A percentile compares a stretch with the other conserved stretches of the same genome.
Conservation (phyloP, 2,113 vertebrate species). For the Circaetus cinerascens region DNA sequence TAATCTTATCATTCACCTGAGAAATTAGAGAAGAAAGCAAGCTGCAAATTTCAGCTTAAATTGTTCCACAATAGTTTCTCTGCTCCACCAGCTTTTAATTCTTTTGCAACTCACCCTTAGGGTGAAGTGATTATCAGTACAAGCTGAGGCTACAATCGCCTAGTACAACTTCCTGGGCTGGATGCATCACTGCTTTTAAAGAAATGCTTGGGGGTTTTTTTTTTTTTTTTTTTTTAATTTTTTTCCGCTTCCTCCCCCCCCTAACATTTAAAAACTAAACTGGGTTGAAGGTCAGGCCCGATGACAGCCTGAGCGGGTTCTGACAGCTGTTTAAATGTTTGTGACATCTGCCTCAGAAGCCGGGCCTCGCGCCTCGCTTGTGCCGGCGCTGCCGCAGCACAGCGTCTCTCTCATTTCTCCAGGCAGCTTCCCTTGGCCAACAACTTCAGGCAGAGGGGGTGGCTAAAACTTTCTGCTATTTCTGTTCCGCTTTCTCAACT, state of each 20-base stretch:
- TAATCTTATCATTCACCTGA: background rate
- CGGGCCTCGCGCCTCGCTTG: background rate
- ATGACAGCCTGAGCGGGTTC: constrained; percentile 60
- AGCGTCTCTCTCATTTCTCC: background rate
- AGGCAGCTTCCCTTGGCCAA: background rate
- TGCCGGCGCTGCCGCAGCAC: background rate
- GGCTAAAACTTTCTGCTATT: background rate
- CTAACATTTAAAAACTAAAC: constrained; percentile 75
- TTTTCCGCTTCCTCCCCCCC: background rate
- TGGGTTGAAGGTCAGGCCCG: constrained; percentile 75
- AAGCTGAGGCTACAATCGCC: background rate
- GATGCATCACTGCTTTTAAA: background rate
- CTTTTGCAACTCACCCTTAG: background rate
- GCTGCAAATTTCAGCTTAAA: background rate
- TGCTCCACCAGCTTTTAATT: background rate
- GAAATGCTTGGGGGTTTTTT: background rate
- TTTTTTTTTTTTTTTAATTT: too few species aligned
- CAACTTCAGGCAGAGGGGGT: background rate
- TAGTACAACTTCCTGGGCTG: background rate
- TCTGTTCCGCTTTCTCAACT: background rate
- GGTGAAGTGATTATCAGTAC: background rate
- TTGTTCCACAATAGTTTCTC: background rate
- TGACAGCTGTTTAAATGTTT: constrained; percentile 80
- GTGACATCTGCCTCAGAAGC: constrained; percentile 67
- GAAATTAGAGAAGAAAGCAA: background rate